A percentile compares a stretch with the other conserved stretches of the same genome.
phyloP scores from a whole-genome alignment of 1,140 invertebrate genomes.

The Eupristina koningsbergeri region DNA sequence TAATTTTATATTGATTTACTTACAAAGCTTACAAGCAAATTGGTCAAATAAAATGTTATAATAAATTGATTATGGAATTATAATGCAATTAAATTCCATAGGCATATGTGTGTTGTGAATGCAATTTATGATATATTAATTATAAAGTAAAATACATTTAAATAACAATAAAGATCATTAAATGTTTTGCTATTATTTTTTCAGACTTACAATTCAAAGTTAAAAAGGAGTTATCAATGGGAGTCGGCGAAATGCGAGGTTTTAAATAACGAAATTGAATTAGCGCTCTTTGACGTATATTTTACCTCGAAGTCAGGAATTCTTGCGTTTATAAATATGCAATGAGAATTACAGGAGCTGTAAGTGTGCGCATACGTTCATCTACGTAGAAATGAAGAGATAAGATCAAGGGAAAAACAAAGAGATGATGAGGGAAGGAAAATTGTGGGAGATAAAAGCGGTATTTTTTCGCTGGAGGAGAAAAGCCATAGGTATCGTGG shows the following conservation, averaged over 20 bases:
- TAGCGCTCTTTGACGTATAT: slow-evolving; percentile 13
- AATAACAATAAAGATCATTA: neutral
- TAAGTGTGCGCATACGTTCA: slow-evolving; percentile 3
- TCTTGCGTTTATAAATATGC: slow-evolving; percentile 31
- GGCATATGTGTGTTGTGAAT: neutral
- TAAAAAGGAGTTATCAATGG: neutral
- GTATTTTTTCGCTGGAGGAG: slow-evolving; percentile 47
- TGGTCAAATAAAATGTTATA: no score
- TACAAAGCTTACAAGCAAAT: no score
- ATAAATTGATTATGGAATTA: no score
- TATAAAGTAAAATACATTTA: neutral
- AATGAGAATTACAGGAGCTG: neutral
- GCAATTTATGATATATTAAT: neutral
- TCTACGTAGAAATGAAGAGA: slow-evolving; percentile 8
- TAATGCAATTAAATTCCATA: no score
- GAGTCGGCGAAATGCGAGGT: neutral
- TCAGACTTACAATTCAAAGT: neutral
- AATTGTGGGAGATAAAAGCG: slow-evolving; percentile 36
- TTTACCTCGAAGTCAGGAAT: neutral
- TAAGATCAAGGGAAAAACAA: slow-evolving; percentile 48
- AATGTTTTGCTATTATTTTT: neutral
- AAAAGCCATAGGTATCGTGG: slow-evolving; percentile 31
- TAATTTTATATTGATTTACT: no score
- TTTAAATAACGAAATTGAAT: slow-evolving; percentile 41
- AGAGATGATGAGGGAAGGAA: slow-evolving; percentile 26